Evolutionary conservation across 2,888 invertebrate species (phyloP).

Genomic region (Lasioglossum zephyrum): DNA sequence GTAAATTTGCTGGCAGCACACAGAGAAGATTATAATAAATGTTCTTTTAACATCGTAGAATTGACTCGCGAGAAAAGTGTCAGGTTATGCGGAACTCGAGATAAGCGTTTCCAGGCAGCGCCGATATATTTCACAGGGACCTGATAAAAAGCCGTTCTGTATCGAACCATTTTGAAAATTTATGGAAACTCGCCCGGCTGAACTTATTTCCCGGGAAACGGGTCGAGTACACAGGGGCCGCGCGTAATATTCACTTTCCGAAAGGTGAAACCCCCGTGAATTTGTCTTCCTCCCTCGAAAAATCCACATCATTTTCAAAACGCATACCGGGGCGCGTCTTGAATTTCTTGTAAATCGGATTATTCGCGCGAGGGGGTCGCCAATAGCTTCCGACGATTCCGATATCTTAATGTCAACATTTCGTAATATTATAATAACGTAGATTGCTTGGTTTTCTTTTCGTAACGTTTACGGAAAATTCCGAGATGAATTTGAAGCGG

Average conservation of each 20-base stretch:
- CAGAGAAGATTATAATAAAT: not conserved
- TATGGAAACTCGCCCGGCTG: conserved; percentile 7
- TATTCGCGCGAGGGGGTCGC: not conserved
- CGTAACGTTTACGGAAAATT: not conserved
- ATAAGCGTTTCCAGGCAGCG: not conserved
- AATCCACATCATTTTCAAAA: not conserved
- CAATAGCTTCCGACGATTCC: not conserved
- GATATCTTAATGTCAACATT: not conserved
- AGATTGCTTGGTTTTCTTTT: not conserved
- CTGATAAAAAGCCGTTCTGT: conserved; percentile 3
- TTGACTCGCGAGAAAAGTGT: not conserved
- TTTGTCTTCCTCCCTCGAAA: not conserved
- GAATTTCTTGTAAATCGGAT: not conserved
- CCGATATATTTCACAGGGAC: not conserved
- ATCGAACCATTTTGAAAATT: conserved; percentile 10
- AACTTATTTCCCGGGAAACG: conserved; percentile 11
- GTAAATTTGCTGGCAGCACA: not conserved
- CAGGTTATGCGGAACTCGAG: not conserved
- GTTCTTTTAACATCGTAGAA: not conserved
- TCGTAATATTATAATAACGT: not conserved
- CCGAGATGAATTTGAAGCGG: not conserved
- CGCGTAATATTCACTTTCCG: conserved; percentile 13
- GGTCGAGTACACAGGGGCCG: not conserved
- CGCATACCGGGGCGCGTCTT: not conserved
- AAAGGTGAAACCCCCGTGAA: not conserved